Evolutionary conservation across 2,888 invertebrate species (phyloP).

Genomic region (Mylabris sibirica): DNA sequence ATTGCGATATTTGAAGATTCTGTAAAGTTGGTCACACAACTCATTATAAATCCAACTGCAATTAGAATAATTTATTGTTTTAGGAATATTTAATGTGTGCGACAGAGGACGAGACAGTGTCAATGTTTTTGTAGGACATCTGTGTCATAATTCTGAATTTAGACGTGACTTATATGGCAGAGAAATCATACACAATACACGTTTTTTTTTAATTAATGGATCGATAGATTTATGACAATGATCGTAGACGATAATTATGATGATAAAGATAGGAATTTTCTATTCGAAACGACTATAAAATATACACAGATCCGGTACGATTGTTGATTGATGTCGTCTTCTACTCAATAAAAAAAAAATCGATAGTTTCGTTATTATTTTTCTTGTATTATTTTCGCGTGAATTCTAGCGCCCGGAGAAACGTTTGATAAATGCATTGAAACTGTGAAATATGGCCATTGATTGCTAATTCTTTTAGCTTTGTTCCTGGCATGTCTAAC

Average conservation of each 20-base stretch:
- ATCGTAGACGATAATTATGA: background rate
- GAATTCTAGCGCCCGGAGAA: constrained; percentile 6
- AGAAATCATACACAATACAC: constrained; percentile 43
- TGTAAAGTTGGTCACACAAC: background rate
- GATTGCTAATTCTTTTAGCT: constrained; percentile 7
- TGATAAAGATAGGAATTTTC: background rate
- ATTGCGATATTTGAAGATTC: background rate
- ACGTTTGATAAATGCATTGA: constrained; percentile 1
- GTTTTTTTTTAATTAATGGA: constrained; percentile 52
- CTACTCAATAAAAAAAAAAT: background rate
- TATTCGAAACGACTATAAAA: background rate
- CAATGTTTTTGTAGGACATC: constrained; percentile 50
- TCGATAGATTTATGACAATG: constrained; percentile 50
- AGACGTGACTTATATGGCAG: constrained; percentile 49
- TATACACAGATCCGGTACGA: background rate
- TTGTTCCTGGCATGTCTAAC: constrained; percentile 8
- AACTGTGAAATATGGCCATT: constrained; percentile 8
- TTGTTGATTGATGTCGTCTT: constrained; percentile 1
- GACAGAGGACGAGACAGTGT: constrained; percentile 40
- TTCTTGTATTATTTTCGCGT: background rate
- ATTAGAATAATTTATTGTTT: constrained; percentile 34
- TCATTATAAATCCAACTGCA: background rate
- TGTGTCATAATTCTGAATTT: constrained; percentile 50
- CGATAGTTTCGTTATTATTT: background rate
- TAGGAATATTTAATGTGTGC: constrained; percentile 47